Percentiles rank a stretch among this genome's conserved stretches.
phyloP scores from a whole-genome alignment of 1,140 invertebrate species.

The Tachypleus tridentatus region DNA sequence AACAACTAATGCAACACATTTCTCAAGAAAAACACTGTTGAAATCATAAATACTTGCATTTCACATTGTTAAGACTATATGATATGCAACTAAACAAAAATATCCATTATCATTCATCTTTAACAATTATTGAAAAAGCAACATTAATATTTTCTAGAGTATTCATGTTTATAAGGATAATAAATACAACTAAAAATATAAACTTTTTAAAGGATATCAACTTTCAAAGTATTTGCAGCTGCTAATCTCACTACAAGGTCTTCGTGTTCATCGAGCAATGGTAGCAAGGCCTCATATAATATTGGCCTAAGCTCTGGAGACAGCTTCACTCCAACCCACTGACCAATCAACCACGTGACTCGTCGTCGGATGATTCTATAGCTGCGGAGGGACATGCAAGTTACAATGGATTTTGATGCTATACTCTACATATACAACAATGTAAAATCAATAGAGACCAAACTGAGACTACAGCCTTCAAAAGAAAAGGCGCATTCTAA shows the following conservation, averaged over 20 bases:
- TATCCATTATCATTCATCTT: too few species aligned
- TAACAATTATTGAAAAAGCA: too few species aligned
- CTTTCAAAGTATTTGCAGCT: conserved; percentile 58
- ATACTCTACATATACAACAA: too few species aligned
- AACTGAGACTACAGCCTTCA: too few species aligned
- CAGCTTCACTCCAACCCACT: conserved; percentile 78
- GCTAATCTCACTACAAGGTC: conserved; percentile 75
- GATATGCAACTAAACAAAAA: too few species aligned
- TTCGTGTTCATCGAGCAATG: conserved; percentile 50
- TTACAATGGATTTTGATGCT: too few species aligned
- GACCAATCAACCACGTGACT: conserved; percentile 74
- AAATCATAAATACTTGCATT: neutral
- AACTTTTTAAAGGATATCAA: conserved; percentile 38
- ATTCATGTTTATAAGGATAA: too few species aligned
- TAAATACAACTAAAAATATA: too few species aligned
- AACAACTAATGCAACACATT: neutral
- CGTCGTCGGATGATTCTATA: conserved; percentile 77
- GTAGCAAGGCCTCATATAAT: conserved; percentile 63
- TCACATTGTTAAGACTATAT: too few species aligned
- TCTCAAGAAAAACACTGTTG: conserved; percentile 1
- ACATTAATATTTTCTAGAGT: too few species aligned
- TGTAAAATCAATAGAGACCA: too few species aligned
- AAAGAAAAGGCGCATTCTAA: too few species aligned
- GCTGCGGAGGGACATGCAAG: conserved; percentile 36
- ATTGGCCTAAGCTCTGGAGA: conserved; percentile 59